Evolutionary conservation across 1,140 invertebrate genomes (phyloP).

Genomic region (Nomia melanderi): DNA sequence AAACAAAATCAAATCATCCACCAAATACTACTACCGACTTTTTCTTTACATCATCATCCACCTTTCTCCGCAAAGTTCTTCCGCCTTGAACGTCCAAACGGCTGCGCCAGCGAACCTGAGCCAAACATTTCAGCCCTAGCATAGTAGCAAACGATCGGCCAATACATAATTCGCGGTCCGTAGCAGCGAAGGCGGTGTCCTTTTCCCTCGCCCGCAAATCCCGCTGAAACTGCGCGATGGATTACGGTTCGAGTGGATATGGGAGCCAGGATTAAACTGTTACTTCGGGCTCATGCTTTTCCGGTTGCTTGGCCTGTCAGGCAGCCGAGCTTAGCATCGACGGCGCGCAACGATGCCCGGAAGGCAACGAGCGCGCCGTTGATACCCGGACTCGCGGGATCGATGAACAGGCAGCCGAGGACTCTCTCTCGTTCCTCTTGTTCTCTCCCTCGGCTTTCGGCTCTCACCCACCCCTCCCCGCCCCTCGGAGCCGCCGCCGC

Average conservation of each 20-base stretch:
- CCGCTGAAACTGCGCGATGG: slow-evolving; percentile 33
- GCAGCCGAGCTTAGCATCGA: slow-evolving; percentile 50
- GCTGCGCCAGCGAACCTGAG: no score
- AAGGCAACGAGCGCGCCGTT: slow-evolving; percentile 37
- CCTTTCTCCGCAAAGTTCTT: no score
- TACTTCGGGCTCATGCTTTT: slow-evolving; percentile 56
- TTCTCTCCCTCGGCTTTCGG: not conserved
- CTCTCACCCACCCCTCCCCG: not conserved
- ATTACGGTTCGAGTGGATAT: slow-evolving; percentile 43
- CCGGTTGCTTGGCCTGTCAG: slow-evolving; percentile 62
- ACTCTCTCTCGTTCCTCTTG: slow-evolving; percentile 3
- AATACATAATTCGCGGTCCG: not conserved
- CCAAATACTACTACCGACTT: no score
- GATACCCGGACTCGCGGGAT: slow-evolving; percentile 64
- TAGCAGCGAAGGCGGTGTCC: slow-evolving; percentile 2
- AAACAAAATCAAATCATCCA: no score
- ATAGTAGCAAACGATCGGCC: not conserved
- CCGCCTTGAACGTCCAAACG: no score
- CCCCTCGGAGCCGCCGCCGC: not conserved
- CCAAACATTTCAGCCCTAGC: no score
- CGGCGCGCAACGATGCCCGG: slow-evolving; percentile 49
- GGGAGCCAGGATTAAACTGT: slow-evolving; percentile 60
- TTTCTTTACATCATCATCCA: no score
- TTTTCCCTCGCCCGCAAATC: slow-evolving; percentile 26
- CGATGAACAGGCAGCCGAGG: slow-evolving; percentile 63